Evolutionary conservation across 92 coral and sea anemone genomes (phyloP), one percentile per base, ranked within the genome.

Genomic region (Actinernus sp.): DNA sequence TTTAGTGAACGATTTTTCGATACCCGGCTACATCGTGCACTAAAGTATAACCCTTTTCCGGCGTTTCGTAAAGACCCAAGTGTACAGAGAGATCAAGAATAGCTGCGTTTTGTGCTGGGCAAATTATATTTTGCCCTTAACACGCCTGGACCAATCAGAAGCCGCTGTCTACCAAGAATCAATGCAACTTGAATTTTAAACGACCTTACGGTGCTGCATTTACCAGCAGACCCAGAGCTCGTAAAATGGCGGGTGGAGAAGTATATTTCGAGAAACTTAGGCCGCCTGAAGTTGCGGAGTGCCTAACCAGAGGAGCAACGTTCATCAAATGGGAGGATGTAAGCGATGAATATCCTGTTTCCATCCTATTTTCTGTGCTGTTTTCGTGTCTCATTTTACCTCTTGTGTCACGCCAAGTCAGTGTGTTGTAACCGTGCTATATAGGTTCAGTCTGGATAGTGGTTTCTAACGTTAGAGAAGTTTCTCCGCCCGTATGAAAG

Each of bases 171-270:
- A 43, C 65, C 51, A 50, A 37, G 73, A 52, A 53, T 52, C 41
- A 71, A 63, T 65, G 54, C 54, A 62, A 68, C 81, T 76, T 74
- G 59, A 41, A 73, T 81, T 56, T 81, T 81, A 76, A 81, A 73
- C 88, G 72, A 72, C 60, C 29, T 56, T 18, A 18, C 52, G 71
- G 49, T 73, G 62, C 64, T 59, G 38, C 77, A 45, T 23, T 59
- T 50, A 40, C 46, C 65, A 37, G 76, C 48, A 54, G 13, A 22
- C 13, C 45, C 67, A 7, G 57, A 70, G 45, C 74, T 51, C 60
- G 88, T 63, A 88, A 74, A 39, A 95, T 95, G 99, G 99, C 99
- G 93, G 90, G 99, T 66, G 99, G 99, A 22, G 99, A 92, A 55
- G 85, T 89, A 6, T 84, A 90, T 47, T 83, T 92, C 65, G 99